These are phyloP conservation scores for Ciconia maguari DNA, from an alignment of 2,113 vertebrate genomes.

Conservation along the genomic window DNA sequence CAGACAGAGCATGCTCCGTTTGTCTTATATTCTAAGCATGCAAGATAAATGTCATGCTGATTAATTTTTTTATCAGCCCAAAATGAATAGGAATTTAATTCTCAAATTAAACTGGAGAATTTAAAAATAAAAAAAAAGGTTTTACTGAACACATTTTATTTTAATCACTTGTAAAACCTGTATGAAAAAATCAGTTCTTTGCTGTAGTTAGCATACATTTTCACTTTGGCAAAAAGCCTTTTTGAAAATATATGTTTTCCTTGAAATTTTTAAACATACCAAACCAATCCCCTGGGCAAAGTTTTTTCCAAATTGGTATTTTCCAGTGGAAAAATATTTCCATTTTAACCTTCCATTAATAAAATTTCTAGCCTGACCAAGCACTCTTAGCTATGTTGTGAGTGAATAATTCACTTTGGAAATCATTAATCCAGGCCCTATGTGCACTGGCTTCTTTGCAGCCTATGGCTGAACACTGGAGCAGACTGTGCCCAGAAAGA, in stretches of 20 bases:
- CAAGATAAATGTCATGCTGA: constrained; percentile 10
- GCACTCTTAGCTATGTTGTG: background rate
- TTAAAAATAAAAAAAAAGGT: constrained; percentile 34
- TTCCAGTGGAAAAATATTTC: background rate
- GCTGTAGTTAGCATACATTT: background rate
- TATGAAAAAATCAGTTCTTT: background rate
- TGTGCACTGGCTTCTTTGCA: background rate
- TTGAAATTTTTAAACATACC: background rate
- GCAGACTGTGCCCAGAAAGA: background rate
- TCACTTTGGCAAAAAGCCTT: background rate
- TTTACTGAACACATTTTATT: constrained; percentile 1
- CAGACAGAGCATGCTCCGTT: background rate
- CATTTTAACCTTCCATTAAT: background rate
- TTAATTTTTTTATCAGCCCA: constrained; percentile 21
- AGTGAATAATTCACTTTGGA: background rate
- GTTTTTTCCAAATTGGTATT: background rate
- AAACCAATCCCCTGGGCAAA: background rate
- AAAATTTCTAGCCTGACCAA: background rate
- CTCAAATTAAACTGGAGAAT: constrained; percentile 47
- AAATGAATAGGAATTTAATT: constrained; percentile 57
- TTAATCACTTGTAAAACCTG: constrained; percentile 14
- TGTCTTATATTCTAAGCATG: background rate
- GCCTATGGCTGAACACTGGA: background rate
- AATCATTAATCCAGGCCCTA: background rate
- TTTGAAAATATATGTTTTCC: background rate